Evolutionary conservation across 2,113 vertebrate species (phyloP).

Genomic region (Glareola pratincola): DNA sequence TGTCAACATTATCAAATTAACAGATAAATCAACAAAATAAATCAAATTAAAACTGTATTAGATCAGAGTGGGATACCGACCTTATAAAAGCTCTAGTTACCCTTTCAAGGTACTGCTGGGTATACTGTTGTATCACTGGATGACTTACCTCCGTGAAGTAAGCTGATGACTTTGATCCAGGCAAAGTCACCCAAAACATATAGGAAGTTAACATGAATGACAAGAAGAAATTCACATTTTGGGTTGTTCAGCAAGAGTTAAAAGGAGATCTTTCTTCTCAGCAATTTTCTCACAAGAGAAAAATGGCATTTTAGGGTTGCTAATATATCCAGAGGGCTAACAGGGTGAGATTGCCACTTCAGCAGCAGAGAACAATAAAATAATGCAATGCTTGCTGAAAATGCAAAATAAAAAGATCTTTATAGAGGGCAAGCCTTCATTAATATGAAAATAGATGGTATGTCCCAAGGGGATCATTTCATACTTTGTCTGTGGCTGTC

Average conservation of each 20-base stretch:
- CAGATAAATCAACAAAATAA: neutral
- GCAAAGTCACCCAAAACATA: neutral
- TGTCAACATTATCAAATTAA: no score
- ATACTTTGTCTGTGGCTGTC: neutral
- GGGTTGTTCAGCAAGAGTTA: neutral
- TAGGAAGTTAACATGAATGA: neutral
- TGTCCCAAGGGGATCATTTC: neutral
- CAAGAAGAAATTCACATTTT: neutral
- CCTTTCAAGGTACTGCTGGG: neutral
- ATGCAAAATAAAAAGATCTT: neutral
- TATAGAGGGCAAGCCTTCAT: neutral
- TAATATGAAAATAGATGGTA: neutral
- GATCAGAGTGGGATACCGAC: neutral
- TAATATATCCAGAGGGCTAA: neutral
- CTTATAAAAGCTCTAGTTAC: neutral
- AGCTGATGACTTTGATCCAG: neutral
- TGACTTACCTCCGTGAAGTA: neutral
- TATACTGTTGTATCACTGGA: neutral
- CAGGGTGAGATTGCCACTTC: neutral
- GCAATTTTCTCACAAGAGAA: neutral
- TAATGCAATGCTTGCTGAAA: slow-evolving; percentile 3
- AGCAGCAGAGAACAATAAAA: slow-evolving; percentile 22
- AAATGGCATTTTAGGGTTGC: neutral
- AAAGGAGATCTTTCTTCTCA: neutral
- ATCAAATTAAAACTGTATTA: neutral